Evolutionary conservation across 2,888 invertebrate genomes (phyloP), one percentile per base, ranked within the genome.

Genomic region (Petrolisthes cinctipes): DNA sequence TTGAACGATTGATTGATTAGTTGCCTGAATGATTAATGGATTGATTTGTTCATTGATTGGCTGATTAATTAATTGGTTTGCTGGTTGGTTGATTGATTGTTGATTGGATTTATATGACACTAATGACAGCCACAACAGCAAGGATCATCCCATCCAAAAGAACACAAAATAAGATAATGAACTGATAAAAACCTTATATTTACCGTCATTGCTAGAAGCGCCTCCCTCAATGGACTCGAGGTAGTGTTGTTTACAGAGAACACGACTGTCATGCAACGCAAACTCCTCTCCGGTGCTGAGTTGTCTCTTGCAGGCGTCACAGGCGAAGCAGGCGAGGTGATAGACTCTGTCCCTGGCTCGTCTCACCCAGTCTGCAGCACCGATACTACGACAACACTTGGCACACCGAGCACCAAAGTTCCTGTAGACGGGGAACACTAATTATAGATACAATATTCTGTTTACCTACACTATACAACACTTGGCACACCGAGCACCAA

Each of bases 271-370:
- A 93, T 98, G 96, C 89, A 99, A 95, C 14, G 99, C 98, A 93
- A 99, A 99, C 94, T 99, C 98, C 93, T 99, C 98, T 6, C 98
- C 98, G 0, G 97, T 98, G 91, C 97, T 97, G 57, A 98, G 83
- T 14, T 83, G 83, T 57, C 75, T 37, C 75, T 97, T 97, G 93
- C 97, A 98, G 89, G 97, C 97, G 93, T 99, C 98, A 93, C 99
- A 99, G 37, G 99, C 98, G 94, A 99, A 99, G 94, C 99, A 99
- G 81, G 99, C 99, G 93, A 99, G 94, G 94, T 99, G 99, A 94
- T 98, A 99, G 61, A 99, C 97, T 79, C 92, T 92, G 83, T 90
- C 88, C 23, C 90, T 93, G 66, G 99, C 99, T 92, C 98, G 96
- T 91, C 99, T 95, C 92, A 99, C 99, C 99, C 99, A 99, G 94